phyloP scores from a whole-genome alignment of 1,140 invertebrate genomes.

The Arion vulgaris region DNA sequence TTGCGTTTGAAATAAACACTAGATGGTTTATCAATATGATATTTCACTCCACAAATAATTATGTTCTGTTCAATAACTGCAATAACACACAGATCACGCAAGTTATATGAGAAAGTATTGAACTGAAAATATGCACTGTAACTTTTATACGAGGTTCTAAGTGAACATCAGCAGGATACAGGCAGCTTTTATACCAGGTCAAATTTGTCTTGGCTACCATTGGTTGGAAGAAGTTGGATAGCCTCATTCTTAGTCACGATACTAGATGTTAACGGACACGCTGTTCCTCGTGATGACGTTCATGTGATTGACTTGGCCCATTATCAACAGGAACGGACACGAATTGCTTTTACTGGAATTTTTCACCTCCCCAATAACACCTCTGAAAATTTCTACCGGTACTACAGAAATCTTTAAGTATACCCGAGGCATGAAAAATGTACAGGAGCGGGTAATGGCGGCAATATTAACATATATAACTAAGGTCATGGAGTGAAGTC shows the following conservation, averaged over 20 bases:
- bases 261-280: background rate
- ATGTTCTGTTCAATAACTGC: background rate
- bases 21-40: background rate
- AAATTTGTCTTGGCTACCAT: background rate
- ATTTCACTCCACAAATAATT: background rate
- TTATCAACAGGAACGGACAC: background rate
- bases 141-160: background rate
- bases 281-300: conserved; percentile 3
- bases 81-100: background rate
- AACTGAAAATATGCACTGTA: background rate
- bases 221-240: conserved; percentile 4
- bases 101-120: background rate
- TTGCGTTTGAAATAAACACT: background rate
- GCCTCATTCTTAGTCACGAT: background rate
- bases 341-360: background rate
- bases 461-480: too few relatives aligned
- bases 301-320: background rate
- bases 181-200: conserved; percentile 12
- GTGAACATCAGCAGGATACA: background rate
- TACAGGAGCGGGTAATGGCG: too few relatives aligned
- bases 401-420: too few relatives aligned
- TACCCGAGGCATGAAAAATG: too few relatives aligned
- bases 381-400: too few relatives aligned
- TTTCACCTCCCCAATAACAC: background rate
- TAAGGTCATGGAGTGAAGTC: too few relatives aligned